Evolutionary conservation across 37 sponge, comb jelly and placozoan species (phyloP).

Genomic region (Petrosia ficiformis): DNA sequence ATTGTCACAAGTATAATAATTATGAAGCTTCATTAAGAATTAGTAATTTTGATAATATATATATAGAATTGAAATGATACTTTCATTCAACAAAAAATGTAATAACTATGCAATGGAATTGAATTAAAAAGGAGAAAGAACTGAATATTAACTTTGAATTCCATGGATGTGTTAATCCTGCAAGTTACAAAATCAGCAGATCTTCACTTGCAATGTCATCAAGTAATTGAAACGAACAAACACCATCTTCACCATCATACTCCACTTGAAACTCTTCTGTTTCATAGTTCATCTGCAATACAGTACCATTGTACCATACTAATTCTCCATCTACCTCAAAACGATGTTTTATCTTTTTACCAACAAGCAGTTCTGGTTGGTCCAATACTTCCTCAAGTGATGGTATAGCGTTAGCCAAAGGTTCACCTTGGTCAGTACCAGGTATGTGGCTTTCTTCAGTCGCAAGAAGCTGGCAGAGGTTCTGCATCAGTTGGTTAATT

Average conservation of each 20-base stretch:
- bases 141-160: too few relatives aligned
- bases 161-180: too few relatives aligned
- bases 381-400: conserved; percentile 5
- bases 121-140: too few relatives aligned
- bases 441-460: background rate
- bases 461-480: background rate
- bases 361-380: conserved; percentile 12
- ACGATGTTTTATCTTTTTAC: conserved; percentile 10
- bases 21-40: too few relatives aligned
- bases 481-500: background rate
- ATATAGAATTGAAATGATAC: too few relatives aligned
- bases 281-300: background rate
- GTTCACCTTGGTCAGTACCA: too few relatives aligned
- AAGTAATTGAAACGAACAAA: conserved; percentile 6
- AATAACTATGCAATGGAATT: too few relatives aligned
- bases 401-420: too few relatives aligned
- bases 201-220: conserved; percentile 29
- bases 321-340: conserved; percentile 30
- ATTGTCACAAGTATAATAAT: too few relatives aligned
- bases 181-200: too few relatives aligned
- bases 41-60: too few relatives aligned
- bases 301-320: conserved; percentile 28
- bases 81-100: too few relatives aligned
- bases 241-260: conserved; percentile 34
- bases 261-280: conserved; percentile 29